Evolutionary conservation across 2,113 vertebrate species (phyloP).

Genomic region (Tachysurus fulvidraco): DNA sequence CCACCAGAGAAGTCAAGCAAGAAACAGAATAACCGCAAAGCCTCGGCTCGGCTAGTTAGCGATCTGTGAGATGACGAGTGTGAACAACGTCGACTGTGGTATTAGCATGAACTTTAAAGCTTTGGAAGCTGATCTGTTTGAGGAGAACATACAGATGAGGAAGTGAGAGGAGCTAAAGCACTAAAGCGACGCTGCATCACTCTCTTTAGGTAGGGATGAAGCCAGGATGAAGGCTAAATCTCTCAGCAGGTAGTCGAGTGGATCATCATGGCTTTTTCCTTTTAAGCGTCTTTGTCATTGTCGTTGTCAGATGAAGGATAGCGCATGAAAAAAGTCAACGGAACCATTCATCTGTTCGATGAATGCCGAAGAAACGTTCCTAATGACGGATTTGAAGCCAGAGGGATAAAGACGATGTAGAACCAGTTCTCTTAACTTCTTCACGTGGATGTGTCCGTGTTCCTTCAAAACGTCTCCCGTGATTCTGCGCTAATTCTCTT

Average conservation of each 20-base stretch:
- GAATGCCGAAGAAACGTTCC: background rate
- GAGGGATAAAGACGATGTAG: background rate
- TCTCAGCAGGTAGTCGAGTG: background rate
- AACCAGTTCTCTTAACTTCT: background rate
- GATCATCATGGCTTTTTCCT: background rate
- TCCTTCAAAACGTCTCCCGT: background rate
- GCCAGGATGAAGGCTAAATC: background rate
- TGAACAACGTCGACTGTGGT: background rate
- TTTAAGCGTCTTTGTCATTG: background rate
- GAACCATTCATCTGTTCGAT: background rate
- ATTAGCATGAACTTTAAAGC: background rate
- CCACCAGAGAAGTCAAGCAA: background rate
- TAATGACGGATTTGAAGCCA: background rate
- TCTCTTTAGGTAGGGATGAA: background rate
- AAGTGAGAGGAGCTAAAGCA: background rate
- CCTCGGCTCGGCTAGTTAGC: background rate
- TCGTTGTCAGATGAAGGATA: background rate
- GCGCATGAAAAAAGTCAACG: background rate
- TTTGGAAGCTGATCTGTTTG: background rate
- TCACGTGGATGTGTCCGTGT: background rate
- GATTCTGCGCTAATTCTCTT: constrained; percentile 8
- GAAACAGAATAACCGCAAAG: background rate
- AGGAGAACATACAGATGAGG: background rate
- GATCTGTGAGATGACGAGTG: background rate
- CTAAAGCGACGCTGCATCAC: background rate